Conservation (phyloP, 2,113 vertebrate species). For the Pelodiscus sinensis region DNA sequence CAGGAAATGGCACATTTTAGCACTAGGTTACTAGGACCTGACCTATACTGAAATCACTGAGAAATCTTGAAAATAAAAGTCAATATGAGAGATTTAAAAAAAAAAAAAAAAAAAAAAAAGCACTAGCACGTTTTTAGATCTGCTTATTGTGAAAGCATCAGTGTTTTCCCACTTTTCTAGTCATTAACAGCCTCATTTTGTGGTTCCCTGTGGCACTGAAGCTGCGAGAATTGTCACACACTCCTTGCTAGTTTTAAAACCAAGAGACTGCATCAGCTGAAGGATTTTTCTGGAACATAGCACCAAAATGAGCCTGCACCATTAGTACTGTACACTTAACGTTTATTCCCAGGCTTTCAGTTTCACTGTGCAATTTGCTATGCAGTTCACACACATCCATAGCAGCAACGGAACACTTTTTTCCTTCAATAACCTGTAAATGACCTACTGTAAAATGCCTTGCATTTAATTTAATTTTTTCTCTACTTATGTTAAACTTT, state of each 20-base stretch:
- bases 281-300: neutral
- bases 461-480: neutral
- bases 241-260: neutral
- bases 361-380: neutral
- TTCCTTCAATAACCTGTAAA: neutral
- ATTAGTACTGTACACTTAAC: accelerated
- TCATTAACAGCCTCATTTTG: slow-evolving; percentile 6
- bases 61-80: neutral
- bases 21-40: neutral
- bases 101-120: no score
- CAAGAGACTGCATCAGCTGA: neutral
- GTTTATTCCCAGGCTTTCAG: neutral
- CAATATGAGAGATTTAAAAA: neutral
- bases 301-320: neutral
- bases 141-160: neutral
- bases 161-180: neutral
- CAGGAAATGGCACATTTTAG: neutral
- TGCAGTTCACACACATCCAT: neutral
- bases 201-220: neutral
- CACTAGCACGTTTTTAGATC: neutral
- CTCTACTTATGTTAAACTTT: neutral
- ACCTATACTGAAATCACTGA: neutral
- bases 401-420: neutral
- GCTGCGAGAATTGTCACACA: neutral
- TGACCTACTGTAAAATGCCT: neutral